phyloP scores from a whole-genome alignment of 2,113 vertebrate genomes.

The Limanda limanda region DNA sequence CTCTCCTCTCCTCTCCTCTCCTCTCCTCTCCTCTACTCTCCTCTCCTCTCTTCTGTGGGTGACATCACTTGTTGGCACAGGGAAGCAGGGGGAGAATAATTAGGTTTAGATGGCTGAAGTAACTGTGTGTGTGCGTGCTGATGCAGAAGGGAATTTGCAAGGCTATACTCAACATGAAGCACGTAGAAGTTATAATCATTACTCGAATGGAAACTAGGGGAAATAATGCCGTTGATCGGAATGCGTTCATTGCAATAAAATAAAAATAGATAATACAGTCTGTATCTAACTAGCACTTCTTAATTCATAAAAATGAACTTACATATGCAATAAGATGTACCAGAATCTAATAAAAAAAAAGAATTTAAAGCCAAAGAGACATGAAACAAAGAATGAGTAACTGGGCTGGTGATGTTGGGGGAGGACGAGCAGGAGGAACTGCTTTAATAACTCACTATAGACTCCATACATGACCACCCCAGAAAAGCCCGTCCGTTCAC shows the following conservation, averaged over 20 bases:
- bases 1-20: constrained; percentile 13
- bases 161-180: constrained; percentile 62
- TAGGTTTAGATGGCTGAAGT: constrained; percentile 77
- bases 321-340: not conserved
- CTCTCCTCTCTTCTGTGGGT: constrained; percentile 62
- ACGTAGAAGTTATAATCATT: constrained; percentile 57
- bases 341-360: not conserved
- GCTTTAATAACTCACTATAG: constrained; percentile 76
- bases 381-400: constrained; percentile 22
- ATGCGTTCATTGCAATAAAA: not conserved
- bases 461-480: constrained; percentile 77
- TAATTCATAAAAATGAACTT: not conserved
- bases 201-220: constrained; percentile 11
- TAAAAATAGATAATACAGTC: not conserved
- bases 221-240: constrained; percentile 12
- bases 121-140: constrained; percentile 49
- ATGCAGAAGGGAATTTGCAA: constrained; percentile 68
- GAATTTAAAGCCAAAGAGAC: constrained; percentile 6
- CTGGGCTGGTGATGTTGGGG: constrained; percentile 42
- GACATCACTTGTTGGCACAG: constrained; percentile 83
- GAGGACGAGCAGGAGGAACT: constrained; percentile 62
- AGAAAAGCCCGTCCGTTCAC: constrained; percentile 66
- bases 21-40: constrained; percentile 26
- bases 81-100: constrained; percentile 77
- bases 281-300: not conserved